A percentile compares a stretch with the other conserved stretches of the same genome.
Conservation (phyloP, 2,113 vertebrate species). For the Hipposideros armiger region DNA sequence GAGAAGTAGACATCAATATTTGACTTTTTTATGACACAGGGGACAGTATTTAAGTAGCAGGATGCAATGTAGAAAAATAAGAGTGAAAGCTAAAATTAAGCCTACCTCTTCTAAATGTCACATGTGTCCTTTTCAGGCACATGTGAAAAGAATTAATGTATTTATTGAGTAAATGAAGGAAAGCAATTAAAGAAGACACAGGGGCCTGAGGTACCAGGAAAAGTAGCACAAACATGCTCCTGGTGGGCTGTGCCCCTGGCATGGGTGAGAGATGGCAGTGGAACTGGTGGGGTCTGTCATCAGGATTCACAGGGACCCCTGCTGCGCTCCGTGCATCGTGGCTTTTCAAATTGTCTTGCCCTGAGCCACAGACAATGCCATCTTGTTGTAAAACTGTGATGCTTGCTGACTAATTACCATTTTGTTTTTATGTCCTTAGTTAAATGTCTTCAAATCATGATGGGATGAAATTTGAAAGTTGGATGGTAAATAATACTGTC, state of each 20-base stretch:
- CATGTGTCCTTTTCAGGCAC: neutral
- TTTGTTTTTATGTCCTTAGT: neutral
- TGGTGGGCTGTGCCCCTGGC: neutral
- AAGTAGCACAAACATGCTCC: neutral
- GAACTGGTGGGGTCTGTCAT: neutral
- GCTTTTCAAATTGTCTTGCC: neutral
- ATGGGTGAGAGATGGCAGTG: neutral
- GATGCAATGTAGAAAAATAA: neutral
- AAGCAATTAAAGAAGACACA: neutral
- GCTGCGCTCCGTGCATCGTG: accelerated
- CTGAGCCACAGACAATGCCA: neutral
- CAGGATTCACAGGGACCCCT: too few relatives aligned
- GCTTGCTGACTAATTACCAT: neutral
- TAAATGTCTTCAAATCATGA: neutral
- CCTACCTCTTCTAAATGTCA: neutral
- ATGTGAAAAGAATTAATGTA: neutral
- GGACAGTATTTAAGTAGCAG: neutral
- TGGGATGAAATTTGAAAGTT: neutral
- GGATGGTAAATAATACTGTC: neutral
- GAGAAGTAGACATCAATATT: neutral
- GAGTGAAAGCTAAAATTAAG: neutral
- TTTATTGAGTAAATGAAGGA: neutral
- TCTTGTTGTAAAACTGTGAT: neutral
- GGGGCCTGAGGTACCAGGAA: too few relatives aligned
- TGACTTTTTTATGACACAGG: neutral